A percentile compares a stretch with the other conserved stretches of the same genome.
Evolutionary conservation across 2,888 invertebrate genomes (phyloP).

Genomic region (Steromphala cineraria): DNA sequence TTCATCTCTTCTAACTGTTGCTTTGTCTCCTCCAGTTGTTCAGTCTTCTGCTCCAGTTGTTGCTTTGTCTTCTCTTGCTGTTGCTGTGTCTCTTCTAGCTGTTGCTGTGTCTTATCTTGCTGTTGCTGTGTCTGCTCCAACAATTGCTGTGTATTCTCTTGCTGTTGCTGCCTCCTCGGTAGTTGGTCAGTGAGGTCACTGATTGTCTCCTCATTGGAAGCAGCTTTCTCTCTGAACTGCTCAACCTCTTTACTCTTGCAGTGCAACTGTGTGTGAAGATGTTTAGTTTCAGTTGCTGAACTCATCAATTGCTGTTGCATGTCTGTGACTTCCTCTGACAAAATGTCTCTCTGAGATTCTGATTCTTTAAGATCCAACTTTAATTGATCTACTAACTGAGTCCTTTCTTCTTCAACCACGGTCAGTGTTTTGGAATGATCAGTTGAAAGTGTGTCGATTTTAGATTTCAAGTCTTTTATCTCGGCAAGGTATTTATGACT

Average conservation of each 20-base stretch:
- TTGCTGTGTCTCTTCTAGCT: neutral
- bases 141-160: too few species aligned
- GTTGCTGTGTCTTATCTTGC: neutral
- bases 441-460: neutral
- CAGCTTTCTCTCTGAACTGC: too few species aligned
- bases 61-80: neutral
- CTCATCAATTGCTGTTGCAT: neutral
- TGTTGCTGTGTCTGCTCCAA: neutral
- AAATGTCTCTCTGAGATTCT: constrained; percentile 1
- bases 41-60: neutral
- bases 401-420: too few species aligned
- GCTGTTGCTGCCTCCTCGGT: too few species aligned
- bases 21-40: neutral
- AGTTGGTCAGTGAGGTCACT: too few species aligned
- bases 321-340: neutral
- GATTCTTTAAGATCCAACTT: neutral
- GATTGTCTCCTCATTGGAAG: too few species aligned
- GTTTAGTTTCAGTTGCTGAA: neutral
- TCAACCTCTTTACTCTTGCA: too few species aligned
- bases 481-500: neutral
- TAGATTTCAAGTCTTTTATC: neutral
- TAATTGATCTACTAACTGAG: too few species aligned
- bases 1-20: neutral
- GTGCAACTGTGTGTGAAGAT: neutral
- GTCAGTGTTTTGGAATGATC: neutral